A percentile compares a stretch with the other conserved stretches of the same genome.
Conservation (phyloP, 2,888 invertebrate species). For the Euphydryas editha region DNA sequence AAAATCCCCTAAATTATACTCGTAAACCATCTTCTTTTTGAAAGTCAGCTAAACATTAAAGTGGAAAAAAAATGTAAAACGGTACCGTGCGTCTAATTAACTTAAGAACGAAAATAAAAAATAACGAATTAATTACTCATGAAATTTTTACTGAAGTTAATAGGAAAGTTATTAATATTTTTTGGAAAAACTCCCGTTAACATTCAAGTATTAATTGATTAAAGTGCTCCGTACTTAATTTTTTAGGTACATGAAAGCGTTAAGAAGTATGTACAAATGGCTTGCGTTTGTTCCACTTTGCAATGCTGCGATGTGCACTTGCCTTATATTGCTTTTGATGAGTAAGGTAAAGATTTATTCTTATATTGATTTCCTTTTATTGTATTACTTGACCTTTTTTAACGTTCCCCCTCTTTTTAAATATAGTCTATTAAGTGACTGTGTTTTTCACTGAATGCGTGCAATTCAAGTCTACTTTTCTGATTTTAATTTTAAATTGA, state of each 20-base stretch:
- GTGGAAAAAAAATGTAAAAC: neutral
- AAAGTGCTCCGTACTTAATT: slow-evolving; percentile 13
- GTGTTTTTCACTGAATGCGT: no score
- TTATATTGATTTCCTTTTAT: neutral
- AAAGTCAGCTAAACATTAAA: neutral
- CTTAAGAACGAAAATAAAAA: neutral
- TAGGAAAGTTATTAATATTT: neutral
- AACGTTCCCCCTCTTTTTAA: no score
- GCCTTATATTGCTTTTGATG: slow-evolving; percentile 57
- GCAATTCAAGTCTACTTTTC: no score
- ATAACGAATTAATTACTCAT: neutral
- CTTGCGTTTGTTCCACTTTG: slow-evolving; percentile 56
- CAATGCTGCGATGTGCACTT: slow-evolving; percentile 51
- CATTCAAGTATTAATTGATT: neutral
- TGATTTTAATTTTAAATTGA: no score
- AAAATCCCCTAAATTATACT: neutral
- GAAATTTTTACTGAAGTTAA: neutral
- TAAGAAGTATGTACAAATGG: slow-evolving; percentile 63
- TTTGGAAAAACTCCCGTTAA: neutral
- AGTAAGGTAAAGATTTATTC: slow-evolving; percentile 53
- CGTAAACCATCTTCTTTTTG: no score
- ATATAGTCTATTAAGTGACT: no score
- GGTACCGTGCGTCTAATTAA: neutral
- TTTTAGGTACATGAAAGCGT: slow-evolving; percentile 56
- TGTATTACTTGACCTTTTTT: neutral